Conservation (phyloP, 2,888 invertebrate genomes). For the Apotomis betuletana region DNA sequence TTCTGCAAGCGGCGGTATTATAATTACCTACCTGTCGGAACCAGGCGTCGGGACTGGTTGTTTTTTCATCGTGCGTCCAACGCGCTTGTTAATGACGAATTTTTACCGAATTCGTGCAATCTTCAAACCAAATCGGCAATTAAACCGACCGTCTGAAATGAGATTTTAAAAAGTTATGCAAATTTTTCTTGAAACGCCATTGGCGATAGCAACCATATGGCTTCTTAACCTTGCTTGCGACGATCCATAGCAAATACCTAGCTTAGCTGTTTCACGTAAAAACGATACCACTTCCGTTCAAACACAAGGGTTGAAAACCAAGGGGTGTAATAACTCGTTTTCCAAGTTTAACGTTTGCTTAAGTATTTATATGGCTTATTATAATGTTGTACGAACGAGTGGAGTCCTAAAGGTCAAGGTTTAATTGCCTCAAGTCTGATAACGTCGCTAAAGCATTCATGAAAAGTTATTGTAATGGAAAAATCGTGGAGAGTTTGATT, state of each 20-base stretch:
- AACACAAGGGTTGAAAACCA: constrained; percentile 8
- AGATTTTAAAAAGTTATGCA: background rate
- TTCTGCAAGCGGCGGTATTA: constrained; percentile 36
- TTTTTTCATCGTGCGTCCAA: constrained; percentile 28
- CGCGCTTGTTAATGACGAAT: constrained; percentile 33
- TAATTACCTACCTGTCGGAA: constrained; percentile 44
- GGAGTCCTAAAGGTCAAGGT: constrained; percentile 34
- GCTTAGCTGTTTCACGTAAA: constrained; percentile 22
- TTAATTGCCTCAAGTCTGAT: constrained; percentile 32
- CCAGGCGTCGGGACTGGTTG: constrained; percentile 41
- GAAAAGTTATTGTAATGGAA: constrained; percentile 29
- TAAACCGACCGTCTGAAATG: constrained; percentile 2
- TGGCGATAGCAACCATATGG: constrained; percentile 10
- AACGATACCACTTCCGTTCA: constrained; percentile 31
- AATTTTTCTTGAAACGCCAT: background rate
- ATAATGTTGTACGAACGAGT: constrained; percentile 6
- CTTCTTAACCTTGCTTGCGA: constrained; percentile 9
- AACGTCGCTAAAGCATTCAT: constrained; percentile 23
- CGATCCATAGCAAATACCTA: constrained; percentile 12
- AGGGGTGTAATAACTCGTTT: constrained; percentile 14
- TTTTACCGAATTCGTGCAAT: constrained; percentile 37
- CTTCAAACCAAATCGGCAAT: constrained; percentile 18
- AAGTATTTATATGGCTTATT: constrained; percentile 17
- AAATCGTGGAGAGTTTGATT: constrained; percentile 14
- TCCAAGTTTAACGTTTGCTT: constrained; percentile 10